Base-by-base conservation (phyloP, 1,140 invertebrate genomes). In the Apis florea region DNA sequence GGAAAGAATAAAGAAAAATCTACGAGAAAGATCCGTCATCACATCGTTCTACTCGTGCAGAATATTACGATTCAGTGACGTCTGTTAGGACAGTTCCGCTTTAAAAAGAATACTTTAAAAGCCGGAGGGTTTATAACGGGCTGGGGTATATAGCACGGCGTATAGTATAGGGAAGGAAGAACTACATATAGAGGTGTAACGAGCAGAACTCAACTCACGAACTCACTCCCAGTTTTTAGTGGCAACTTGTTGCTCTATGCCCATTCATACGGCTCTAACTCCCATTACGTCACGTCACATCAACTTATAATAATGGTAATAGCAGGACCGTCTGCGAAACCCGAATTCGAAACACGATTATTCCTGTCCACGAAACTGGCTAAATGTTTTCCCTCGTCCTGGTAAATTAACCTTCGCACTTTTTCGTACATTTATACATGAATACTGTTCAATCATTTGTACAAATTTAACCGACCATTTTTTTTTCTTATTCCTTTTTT, bases 81-180 rank as follows among this genome's bases (percentile, higher is more conserved):
- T 92, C 87, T 91, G 91, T 92, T 93, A 91, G 90, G 90, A 93
- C 87, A 92, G 93, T 91, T 93, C 93, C 86, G 92, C 93, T 94
- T 94, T 94, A 94, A 94, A 93, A 94, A 93, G 92, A 93, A 94
- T 93, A 93, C 93, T 94, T 94, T 94, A 94, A 94, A 93, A 93
- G 93, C 93, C 91, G 88, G 92, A 93, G 92, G 92, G 92, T 93
- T 93, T 92, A 93, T 93, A 94, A 94, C 93, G 92, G 92, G 83
- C 75, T 21, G 76, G 79, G 81, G 84, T 91, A 92, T 93, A 92
- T 91, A 93, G 90, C 90, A 88, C 88, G 85, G 88, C 88, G 90
- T 91, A 92, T 91, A 93, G 92, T 92, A 92, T 91, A 92, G 92
- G 93, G 90, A 94, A 93, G 93, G 92, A 93, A 93, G 93, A 93